Base-by-base conservation (phyloP, 1,140 invertebrate genomes). In the Drosophila jambulina region DNA sequence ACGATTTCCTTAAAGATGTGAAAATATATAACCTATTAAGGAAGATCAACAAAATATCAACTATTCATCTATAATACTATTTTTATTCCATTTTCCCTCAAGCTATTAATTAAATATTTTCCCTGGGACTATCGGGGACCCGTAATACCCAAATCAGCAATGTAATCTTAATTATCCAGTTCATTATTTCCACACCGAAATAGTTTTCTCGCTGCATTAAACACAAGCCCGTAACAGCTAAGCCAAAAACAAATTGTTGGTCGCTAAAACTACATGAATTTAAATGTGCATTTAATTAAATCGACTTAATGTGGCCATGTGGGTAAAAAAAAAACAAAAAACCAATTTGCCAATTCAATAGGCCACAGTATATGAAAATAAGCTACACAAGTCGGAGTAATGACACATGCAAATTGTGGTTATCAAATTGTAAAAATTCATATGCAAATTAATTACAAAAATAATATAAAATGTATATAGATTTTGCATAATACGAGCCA, bases 221-320 rank as follows among this genome's bases (percentile, higher is more conserved):
- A 46, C 40, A 53, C 57, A 45, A 71, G 29, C 45, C 27, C 8
- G 17, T 38, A 36, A 42, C 34, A 45, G 51, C 42, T 56, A 56
- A 29, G 49, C 58, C 21, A 48, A 75, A 71, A 40, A 36, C 58
- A 68, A 75, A 75, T 75, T 54, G 49, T 48, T 61, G 51, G 34
- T 29, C 58, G 48, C 69, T 56, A 34, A 70, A 61, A 61, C 34
- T 51, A 68, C 38, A 60, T 38, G 15, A 69, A 76, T 63, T 43
- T 32, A 77, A 70, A 70, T 78, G 40, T 59, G 53, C 23, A 62
- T 70, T 70, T 78, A 78, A 78, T 78, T 78, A 78, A 77, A 77
- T 46, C 36, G 38, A 62, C 51, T 62, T 74, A 72, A 75, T 74
- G 40, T 27, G 46, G 58, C 13, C 32, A 32, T 51, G 48, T 45